phyloP scores from a whole-genome alignment of 2,888 invertebrate species.

The Didymodactylos carnosus region DNA sequence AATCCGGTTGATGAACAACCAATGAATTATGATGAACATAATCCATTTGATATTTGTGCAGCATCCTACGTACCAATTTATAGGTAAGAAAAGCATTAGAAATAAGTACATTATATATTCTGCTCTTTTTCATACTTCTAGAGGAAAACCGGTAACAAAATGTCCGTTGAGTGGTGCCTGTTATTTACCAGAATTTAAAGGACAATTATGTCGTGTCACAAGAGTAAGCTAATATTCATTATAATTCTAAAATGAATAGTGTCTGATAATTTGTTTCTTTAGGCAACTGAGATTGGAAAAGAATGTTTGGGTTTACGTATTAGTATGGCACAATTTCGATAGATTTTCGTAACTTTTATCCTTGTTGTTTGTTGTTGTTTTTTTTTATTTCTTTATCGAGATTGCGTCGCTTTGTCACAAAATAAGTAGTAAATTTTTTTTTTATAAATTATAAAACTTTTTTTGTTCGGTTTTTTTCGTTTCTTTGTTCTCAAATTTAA shows the following conservation, averaged over 20 bases:
- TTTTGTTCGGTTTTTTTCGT: too few species aligned
- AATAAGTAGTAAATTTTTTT: too few species aligned
- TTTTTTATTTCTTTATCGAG: too few species aligned
- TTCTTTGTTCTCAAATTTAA: too few species aligned
- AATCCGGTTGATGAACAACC: slow-evolving; percentile 69
- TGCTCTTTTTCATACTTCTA: slow-evolving; percentile 21
- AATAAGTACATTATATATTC: too few species aligned
- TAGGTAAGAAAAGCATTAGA: slow-evolving; percentile 26
- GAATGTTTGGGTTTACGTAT: slow-evolving; percentile 12
- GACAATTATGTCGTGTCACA: slow-evolving; percentile 51
- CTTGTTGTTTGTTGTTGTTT: too few species aligned
- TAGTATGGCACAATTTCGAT: slow-evolving; percentile 11
- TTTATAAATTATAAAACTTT: too few species aligned
- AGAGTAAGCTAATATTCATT: too few species aligned
- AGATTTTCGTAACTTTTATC: too few species aligned
- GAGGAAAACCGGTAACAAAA: slow-evolving; percentile 75
- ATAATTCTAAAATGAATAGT: too few species aligned
- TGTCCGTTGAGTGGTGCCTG: slow-evolving; percentile 74
- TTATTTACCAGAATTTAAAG: slow-evolving; percentile 67
- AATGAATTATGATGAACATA: slow-evolving; percentile 80
- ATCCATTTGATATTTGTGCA: slow-evolving; percentile 85
- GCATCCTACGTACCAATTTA: slow-evolving; percentile 79
- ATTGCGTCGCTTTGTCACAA: too few species aligned
- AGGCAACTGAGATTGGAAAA: slow-evolving; percentile 15
- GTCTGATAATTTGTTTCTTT: too few species aligned